Conservation (phyloP, 2,113 vertebrate species). For the Percopsis transmontana region DNA sequence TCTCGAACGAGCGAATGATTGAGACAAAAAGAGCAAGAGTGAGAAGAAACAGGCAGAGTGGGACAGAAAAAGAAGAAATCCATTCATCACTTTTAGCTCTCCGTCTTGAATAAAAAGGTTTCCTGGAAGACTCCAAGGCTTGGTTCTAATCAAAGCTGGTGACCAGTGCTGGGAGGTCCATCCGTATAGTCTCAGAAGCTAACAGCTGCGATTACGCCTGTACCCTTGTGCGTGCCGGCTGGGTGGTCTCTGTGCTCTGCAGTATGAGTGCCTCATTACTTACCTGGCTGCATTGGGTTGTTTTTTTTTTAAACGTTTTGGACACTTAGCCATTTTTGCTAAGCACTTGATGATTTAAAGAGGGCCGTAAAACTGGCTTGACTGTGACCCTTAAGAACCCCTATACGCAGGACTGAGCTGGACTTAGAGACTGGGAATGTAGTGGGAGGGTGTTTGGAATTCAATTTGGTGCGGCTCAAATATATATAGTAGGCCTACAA, state of each 20-base stretch:
- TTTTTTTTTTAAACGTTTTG: slow-evolving; percentile 58
- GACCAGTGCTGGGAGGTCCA: slow-evolving; percentile 20
- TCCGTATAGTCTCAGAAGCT: slow-evolving; percentile 27
- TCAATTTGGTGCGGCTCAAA: slow-evolving; percentile 52
- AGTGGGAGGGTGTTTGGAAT: slow-evolving; percentile 36
- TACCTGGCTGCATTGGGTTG: slow-evolving; percentile 67
- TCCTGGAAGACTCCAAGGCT: slow-evolving; percentile 23
- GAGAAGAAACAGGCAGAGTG: slow-evolving; percentile 17
- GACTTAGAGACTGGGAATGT: slow-evolving; percentile 38
- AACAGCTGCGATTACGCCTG: slow-evolving; percentile 46
- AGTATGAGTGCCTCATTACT: slow-evolving; percentile 60
- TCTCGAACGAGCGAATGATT: slow-evolving; percentile 1
- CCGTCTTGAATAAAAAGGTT: slow-evolving; percentile 22
- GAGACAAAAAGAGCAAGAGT: slow-evolving; percentile 15
- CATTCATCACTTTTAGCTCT: slow-evolving; percentile 29
- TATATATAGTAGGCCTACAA: slow-evolving; percentile 40
- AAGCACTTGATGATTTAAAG: slow-evolving; percentile 80
- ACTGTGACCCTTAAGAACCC: slow-evolving; percentile 62
- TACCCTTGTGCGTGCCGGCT: slow-evolving; percentile 27
- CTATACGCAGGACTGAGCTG: slow-evolving; percentile 38
- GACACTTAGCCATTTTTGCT: slow-evolving; percentile 64
- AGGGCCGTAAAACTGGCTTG: slow-evolving; percentile 67
- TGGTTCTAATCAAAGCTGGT: slow-evolving; percentile 25
- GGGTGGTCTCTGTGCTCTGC: slow-evolving; percentile 63
- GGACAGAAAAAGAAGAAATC: slow-evolving; percentile 26